Conservation (phyloP, 2,113 vertebrate genomes). For the Crotalus viridis region DNA sequence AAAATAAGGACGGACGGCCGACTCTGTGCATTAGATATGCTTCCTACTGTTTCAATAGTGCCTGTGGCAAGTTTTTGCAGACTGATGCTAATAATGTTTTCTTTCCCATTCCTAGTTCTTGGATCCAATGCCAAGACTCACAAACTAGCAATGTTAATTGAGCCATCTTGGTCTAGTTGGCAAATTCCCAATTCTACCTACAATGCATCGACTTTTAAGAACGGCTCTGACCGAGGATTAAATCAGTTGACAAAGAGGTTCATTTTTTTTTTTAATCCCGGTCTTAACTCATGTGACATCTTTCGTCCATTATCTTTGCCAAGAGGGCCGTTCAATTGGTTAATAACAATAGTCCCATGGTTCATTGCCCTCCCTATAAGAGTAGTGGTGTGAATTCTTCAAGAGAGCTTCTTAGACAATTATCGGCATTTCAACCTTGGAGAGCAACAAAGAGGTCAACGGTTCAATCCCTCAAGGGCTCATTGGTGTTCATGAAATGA, state of each 20-base stretch:
- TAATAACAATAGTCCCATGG: conserved; percentile 18
- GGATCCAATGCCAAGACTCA: not conserved
- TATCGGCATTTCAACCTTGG: not conserved
- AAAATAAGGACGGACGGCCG: not conserved
- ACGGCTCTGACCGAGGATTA: conserved; percentile 5
- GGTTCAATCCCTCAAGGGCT: not conserved
- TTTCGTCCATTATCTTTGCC: conserved; percentile 12
- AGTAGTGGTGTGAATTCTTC: conserved; percentile 10
- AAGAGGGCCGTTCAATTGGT: conserved; percentile 21
- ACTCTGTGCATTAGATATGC: not conserved
- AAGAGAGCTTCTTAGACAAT: not conserved
- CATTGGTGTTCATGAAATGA: conserved; percentile 9
- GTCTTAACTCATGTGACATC: conserved; percentile 20
- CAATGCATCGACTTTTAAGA: conserved; percentile 24
- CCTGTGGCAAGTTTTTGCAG: not conserved
- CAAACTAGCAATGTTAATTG: not conserved
- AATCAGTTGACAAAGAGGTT: conserved; percentile 3
- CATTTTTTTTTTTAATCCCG: conserved; percentile 8
- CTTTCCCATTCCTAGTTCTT: not conserved
- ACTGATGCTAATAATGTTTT: not conserved
- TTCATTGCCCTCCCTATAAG: not conserved
- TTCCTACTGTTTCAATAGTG: not conserved
- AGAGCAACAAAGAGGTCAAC: not conserved
- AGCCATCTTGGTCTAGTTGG: not conserved
- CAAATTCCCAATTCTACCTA: conserved; percentile 14